These are phyloP conservation scores for Pogonomyrmex barbatus DNA, from an alignment of 1,140 invertebrate species.

Conservation along the genomic window DNA sequence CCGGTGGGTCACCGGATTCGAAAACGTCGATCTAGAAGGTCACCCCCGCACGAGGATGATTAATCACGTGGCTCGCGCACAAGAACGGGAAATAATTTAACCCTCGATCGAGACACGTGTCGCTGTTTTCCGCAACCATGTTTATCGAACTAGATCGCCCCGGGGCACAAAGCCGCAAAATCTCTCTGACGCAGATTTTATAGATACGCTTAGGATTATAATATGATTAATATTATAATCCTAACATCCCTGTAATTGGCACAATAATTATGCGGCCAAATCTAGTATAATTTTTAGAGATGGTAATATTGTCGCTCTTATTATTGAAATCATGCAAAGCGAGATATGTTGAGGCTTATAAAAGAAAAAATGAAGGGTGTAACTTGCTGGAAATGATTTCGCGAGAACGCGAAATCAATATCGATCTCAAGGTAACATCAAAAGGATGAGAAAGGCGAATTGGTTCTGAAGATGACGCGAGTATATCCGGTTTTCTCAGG, in stretches of 20 bases:
- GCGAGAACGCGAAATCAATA: constrained; percentile 13
- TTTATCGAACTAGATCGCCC: constrained; percentile 19
- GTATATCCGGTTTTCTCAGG: constrained; percentile 54
- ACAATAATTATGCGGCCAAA: background rate
- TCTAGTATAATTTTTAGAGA: background rate
- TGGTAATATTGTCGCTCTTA: background rate
- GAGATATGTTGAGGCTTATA: background rate
- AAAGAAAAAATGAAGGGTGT: background rate
- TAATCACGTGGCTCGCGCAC: constrained; percentile 34
- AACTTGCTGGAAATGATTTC: background rate
- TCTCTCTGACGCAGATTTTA: background rate
- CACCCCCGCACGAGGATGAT: constrained; percentile 22
- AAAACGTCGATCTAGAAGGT: constrained; percentile 27
- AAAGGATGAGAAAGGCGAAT: background rate
- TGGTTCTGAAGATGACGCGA: background rate
- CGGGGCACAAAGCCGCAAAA: background rate
- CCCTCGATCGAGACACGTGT: constrained; percentile 18
- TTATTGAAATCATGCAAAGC: background rate
- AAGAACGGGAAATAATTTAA: constrained; percentile 52
- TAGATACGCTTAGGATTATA: background rate
- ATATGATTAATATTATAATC: background rate
- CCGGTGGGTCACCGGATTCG: constrained; percentile 24
- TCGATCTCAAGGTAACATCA: background rate
- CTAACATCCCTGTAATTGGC: constrained; percentile 9
- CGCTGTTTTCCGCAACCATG: background rate